phyloP scores from a whole-genome alignment of 2,888 invertebrate genomes.

The Calliopum simillimum region DNA sequence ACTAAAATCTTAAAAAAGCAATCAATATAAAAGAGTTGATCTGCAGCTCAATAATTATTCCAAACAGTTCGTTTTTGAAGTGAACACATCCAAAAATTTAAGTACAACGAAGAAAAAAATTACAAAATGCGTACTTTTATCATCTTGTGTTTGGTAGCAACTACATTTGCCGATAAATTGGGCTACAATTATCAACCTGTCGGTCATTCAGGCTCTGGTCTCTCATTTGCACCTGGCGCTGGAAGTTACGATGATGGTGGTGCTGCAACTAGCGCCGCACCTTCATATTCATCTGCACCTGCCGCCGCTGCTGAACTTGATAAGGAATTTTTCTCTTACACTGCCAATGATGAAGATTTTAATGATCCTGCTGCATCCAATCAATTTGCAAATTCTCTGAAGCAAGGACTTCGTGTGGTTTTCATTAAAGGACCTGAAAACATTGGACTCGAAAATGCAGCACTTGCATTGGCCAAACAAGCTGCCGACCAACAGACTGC shows the following conservation, averaged over 20 bases:
- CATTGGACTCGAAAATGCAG: constrained; percentile 57
- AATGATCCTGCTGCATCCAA: constrained; percentile 49
- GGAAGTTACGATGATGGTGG: constrained; percentile 46
- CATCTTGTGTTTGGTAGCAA: too few relatives aligned
- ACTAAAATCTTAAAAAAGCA: neutral
- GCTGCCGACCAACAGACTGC: constrained; percentile 59
- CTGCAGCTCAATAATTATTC: too few relatives aligned
- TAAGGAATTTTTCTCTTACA: constrained; percentile 53
- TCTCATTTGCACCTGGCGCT: constrained; percentile 54
- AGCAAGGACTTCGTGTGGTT: constrained; percentile 55
- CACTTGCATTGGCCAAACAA: constrained; percentile 54
- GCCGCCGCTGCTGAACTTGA: constrained; percentile 49
- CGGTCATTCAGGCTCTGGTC: constrained; percentile 54
- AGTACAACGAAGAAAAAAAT: neutral
- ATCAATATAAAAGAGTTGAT: too few relatives aligned
- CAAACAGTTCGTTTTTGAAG: too few relatives aligned
- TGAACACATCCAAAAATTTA: too few relatives aligned
- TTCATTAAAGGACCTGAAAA: constrained; percentile 65
- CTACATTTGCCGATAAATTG: neutral
- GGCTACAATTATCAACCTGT: constrained; percentile 54
- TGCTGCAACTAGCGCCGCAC: neutral
- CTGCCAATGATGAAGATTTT: constrained; percentile 57
- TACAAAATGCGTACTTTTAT: too few relatives aligned
- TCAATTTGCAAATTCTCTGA: constrained; percentile 39
- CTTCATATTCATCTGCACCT: constrained; percentile 39